Percentiles rank a stretch among this genome's conserved stretches.
These are phyloP conservation scores for Apostichopus japonicus DNA, from an alignment of 35 echinoderm and acorn worm genomes.

Conservation along the genomic window DNA sequence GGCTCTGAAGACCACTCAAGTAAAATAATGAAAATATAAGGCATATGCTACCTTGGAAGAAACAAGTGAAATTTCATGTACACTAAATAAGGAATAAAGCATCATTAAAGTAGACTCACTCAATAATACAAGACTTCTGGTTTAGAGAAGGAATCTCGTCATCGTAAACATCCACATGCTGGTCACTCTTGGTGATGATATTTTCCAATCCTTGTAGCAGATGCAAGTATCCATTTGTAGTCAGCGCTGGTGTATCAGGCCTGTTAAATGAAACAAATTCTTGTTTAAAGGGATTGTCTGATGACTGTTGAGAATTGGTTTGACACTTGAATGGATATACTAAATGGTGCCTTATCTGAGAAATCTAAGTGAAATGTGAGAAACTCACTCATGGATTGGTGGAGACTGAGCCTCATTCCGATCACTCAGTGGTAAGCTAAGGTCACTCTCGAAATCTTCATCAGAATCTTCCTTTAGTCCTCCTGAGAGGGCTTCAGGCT, in stretches of 20 bases:
- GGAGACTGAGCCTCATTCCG: not conserved
- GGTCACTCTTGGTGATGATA: not conserved
- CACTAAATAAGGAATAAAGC: not conserved
- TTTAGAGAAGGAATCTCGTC: not conserved
- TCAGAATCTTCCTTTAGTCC: not conserved
- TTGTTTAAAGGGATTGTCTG: too few relatives aligned
- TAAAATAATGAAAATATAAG: too few relatives aligned
- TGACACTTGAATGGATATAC: too few relatives aligned
- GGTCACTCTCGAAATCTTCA: conserved; percentile 20
- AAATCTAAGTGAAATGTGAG: not conserved
- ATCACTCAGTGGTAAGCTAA: conserved; percentile 12
- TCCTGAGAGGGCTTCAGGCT: not conserved
- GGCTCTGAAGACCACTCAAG: too few relatives aligned
- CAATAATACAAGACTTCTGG: conserved; percentile 2
- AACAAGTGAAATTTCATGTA: too few relatives aligned
- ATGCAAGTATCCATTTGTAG: conserved; percentile 35
- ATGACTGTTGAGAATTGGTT: too few relatives aligned
- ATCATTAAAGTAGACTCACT: not conserved
- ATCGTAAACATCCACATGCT: not conserved
- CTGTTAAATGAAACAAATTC: too few relatives aligned
- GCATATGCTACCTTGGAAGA: too few relatives aligned
- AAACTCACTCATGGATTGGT: not conserved
- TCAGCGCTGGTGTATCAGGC: not conserved
- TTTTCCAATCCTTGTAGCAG: conserved; percentile 4
- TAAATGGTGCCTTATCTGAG: too few relatives aligned